A percentile compares a stretch with the other conserved stretches of the same genome.
phyloP scores from a whole-genome alignment of 2,113 vertebrate genomes.

The Regulus satrapa region DNA sequence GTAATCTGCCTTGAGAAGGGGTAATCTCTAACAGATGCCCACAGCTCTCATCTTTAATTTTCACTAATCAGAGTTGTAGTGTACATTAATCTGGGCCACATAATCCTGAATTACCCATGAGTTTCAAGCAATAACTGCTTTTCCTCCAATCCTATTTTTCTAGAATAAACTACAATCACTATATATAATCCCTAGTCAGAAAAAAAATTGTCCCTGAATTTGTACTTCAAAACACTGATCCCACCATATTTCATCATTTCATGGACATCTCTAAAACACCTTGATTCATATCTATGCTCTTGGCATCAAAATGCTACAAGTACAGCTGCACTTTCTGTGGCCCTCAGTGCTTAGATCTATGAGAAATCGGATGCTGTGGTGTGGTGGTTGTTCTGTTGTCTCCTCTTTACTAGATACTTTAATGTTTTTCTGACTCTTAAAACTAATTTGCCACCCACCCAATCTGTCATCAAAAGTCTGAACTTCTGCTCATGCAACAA shows the following conservation, averaged over 20 bases:
- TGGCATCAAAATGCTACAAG: not conserved
- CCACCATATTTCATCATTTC: not conserved
- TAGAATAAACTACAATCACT: not conserved
- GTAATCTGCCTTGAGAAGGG: not conserved
- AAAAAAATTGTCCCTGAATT: not conserved
- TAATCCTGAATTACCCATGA: not conserved
- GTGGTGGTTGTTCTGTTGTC: not conserved
- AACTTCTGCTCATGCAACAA: not conserved
- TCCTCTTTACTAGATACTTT: not conserved
- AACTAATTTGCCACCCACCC: not conserved
- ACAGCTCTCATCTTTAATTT: not conserved
- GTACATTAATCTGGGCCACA: not conserved
- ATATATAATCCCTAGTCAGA: not conserved
- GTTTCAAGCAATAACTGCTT: not conserved
- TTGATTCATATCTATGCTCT: not conserved
- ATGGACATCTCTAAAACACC: not conserved
- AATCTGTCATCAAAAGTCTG: not conserved
- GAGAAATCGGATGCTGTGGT: not conserved
- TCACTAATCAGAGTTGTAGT: not conserved
- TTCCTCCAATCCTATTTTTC: not conserved
- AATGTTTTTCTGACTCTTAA: not conserved
- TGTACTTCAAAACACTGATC: not conserved
- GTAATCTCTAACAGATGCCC: not conserved
- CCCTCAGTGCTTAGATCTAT: not conserved
- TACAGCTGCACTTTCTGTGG: not conserved